A percentile compares a stretch with the other conserved stretches of the same genome.
Conservation (phyloP, 2,797 vertebrate species). For the Eupleurogrammus muticus region DNA sequence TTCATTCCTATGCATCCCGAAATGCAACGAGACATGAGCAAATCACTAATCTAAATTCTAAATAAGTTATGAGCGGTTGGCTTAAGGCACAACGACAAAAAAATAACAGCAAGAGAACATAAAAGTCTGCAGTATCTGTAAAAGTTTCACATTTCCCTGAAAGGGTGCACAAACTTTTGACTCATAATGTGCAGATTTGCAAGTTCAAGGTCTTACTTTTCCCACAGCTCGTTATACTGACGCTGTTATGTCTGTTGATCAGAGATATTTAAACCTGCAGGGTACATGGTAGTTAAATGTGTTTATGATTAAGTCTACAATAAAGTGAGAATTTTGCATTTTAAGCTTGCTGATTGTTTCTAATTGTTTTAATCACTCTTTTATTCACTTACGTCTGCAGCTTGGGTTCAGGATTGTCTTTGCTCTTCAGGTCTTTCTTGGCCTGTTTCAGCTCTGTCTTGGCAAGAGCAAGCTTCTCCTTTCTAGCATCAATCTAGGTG, state of each 20-base stretch:
- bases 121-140: no score
- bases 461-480: conserved; percentile 75
- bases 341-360: not conserved
- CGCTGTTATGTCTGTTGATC: not conserved
- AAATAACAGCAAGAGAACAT: not conserved
- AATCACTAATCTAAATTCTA: no score
- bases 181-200: not conserved
- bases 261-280: conserved; percentile 3
- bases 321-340: conserved; percentile 40
- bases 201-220: conserved; percentile 1
- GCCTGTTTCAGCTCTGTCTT: conserved; percentile 79
- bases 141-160: no score
- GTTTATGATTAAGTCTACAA: not conserved
- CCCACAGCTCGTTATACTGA: not conserved
- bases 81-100: not conserved
- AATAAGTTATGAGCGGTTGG: no score
- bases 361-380: not conserved
- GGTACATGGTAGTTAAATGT: not conserved
- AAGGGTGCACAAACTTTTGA: no score
- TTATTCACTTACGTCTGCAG: conserved; percentile 69
- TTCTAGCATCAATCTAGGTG: conserved; percentile 77
- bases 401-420: conserved; percentile 72
- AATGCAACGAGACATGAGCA: no score
- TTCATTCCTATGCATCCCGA: no score
- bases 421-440: conserved; percentile 79